phyloP scores from a whole-genome alignment of 1,140 invertebrate species.

The Camponotus floridanus region DNA sequence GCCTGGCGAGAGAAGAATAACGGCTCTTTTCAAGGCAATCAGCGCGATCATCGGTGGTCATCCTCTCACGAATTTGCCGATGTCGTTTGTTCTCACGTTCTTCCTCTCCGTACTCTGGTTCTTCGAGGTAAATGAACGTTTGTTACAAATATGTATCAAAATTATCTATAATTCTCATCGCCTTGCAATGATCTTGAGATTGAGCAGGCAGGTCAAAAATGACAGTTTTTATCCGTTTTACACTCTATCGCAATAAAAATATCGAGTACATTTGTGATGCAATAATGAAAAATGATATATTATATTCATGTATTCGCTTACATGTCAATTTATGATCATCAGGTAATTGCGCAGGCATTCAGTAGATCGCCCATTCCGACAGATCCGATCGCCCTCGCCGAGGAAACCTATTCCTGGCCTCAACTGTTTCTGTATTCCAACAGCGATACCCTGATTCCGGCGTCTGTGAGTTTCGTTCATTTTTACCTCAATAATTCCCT shows the following conservation, averaged over 20 bases:
- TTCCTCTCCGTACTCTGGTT: constrained; percentile 88
- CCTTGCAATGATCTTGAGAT: constrained; percentile 6
- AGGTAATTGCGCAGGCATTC: constrained; percentile 77
- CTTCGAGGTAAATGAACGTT: constrained; percentile 85
- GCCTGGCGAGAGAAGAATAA: constrained; percentile 88
- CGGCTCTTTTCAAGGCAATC: constrained; percentile 87
- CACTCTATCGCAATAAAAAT: background rate
- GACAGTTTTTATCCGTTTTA: background rate
- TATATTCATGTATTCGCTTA: background rate
- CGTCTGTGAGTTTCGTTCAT: constrained; percentile 82
- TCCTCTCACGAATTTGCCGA: constrained; percentile 86
- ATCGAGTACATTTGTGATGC: background rate
- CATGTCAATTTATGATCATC: constrained; percentile 49
- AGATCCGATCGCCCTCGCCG: constrained; percentile 81
- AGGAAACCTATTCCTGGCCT: constrained; percentile 87
- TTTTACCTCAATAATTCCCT: background rate
- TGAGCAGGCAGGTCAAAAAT: constrained; percentile 28
- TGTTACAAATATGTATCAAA: background rate
- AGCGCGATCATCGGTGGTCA: constrained; percentile 88
- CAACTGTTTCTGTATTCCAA: constrained; percentile 93
- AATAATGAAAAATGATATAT: background rate
- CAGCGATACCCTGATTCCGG: constrained; percentile 88
- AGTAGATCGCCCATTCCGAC: constrained; percentile 74
- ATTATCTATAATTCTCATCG: background rate
- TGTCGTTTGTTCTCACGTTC: constrained; percentile 87